phyloP scores from a whole-genome alignment of 2,888 invertebrate species.

The Lycia hirtaria region DNA sequence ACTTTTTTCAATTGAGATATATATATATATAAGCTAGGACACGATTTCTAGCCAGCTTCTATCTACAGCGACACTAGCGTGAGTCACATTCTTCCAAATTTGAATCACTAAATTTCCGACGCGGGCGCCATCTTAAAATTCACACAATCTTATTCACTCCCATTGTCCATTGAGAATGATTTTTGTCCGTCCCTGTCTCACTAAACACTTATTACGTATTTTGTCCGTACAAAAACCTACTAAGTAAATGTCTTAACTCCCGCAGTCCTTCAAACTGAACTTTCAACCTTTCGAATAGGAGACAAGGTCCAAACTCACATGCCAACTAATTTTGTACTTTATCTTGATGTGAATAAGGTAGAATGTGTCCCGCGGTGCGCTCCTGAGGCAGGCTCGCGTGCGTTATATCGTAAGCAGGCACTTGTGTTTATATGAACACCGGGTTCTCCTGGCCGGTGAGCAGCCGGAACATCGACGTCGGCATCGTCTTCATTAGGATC shows the following conservation, averaged over 20 bases:
- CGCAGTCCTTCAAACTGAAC: not conserved
- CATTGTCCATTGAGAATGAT: not conserved
- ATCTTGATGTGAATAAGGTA: conserved; percentile 7
- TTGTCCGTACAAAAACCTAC: not conserved
- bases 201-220: conserved; percentile 1
- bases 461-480: conserved; percentile 99
- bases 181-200: not conserved
- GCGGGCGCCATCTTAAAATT: not conserved
- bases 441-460: conserved; percentile 99
- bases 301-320: not conserved
- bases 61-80: conserved; percentile 22
- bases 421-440: conserved; percentile 95
- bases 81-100: conserved; percentile 18
- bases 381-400: conserved; percentile 28
- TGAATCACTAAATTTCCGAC: conserved; percentile 2
- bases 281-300: not conserved
- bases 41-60: conserved; percentile 33
- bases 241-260: not conserved
- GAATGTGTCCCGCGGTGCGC: conserved; percentile 32
- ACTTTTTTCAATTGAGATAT: too few species aligned
- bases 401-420: conserved; percentile 81
- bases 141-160: not conserved
- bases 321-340: not conserved
- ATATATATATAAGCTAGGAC: conserved; percentile 44
- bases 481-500: conserved; percentile 99